Base-by-base conservation (phyloP, 35 echinoderm and acorn worm species). In the Lytechinus pictus region DNA sequence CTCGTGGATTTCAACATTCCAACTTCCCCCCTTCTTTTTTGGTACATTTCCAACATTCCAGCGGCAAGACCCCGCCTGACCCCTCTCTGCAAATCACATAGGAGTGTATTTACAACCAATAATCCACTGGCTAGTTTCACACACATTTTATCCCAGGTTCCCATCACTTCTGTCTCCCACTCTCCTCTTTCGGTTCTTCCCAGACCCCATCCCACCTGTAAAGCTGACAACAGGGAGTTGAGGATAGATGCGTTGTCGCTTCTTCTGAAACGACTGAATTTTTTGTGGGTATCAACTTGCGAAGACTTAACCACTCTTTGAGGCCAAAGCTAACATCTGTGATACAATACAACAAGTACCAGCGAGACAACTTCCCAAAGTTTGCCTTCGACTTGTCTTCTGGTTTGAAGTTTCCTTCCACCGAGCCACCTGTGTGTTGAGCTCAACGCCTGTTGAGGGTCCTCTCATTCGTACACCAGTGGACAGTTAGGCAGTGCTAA, bases 11-110 rank as follows among this genome's bases (percentile, higher is more conserved):
- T 24, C 88, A 21, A 54, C 88, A 90, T 90, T 90, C 88, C 66
- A n/a, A 79, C 19, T 79, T n/a, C 19, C 52, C 52, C 52, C 88
- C 10, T 54, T 90, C 33, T 44, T 90, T 54, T 90, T 21, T 90
- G 88, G 88, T 90, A 54, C 88, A 90, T 90, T 90, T 44, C 88
- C 88, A 90, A 90, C 88, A 90, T 90, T 90, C 88, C 88, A 90
- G 8, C 88, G 11, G 9, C 13, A 54, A 44, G 88, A 90, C 88
- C 88, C 52, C 27, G 29, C 29, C 29, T 90, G 88, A 90, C 88
- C 88, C 52, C 88, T 90, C 88, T 90, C 88, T 12, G 88, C 88
- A 90, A 90, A 90, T 90, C 88, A 90, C 28, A 90, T 9, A 44
- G 52, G 88, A 90, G 10, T 4, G 88, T 13, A 52, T 90, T 90